phyloP scores from a whole-genome alignment of 2,888 invertebrate species.

The Cephus nigrinus region DNA sequence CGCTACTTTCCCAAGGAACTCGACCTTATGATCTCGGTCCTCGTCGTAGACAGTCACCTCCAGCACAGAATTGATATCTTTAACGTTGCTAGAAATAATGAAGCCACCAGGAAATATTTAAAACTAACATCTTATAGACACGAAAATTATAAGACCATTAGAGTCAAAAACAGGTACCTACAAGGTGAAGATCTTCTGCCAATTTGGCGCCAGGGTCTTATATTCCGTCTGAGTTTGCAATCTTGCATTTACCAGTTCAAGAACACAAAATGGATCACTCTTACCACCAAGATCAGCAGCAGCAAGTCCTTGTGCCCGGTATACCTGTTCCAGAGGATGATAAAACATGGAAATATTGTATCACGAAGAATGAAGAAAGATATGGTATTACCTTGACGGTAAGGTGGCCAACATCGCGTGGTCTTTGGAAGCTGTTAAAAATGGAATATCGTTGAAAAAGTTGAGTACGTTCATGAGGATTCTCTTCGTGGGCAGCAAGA shows the following conservation, averaged over 20 bases:
- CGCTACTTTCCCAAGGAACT: conserved; percentile 93
- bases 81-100: conserved; percentile 78
- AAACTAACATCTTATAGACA: neutral
- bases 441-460: conserved; percentile 54
- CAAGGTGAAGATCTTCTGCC: conserved; percentile 99
- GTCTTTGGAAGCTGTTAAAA: conserved; percentile 74
- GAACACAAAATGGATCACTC: conserved; percentile 97
- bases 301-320: conserved; percentile 81
- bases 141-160: neutral
- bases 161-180: conserved; percentile 68
- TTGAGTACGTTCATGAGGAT: conserved; percentile 75
- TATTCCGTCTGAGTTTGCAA: conserved; percentile 99
- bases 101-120: neutral
- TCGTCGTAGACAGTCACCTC: conserved; percentile 98
- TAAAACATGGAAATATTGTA: neutral
- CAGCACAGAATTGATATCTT: conserved; percentile 93
- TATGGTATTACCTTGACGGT: conserved; percentile 87
- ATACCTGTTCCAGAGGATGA: conserved; percentile 51
- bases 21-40: conserved; percentile 97
- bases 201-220: conserved; percentile 94
- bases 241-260: conserved; percentile 94
- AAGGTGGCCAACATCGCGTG: conserved; percentile 92
- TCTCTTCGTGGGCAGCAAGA: conserved; percentile 85
- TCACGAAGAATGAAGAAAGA: neutral
- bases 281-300: conserved; percentile 97